Percentiles rank a stretch among this genome's conserved stretches.
phyloP scores from a whole-genome alignment of 2,888 invertebrate genomes.

The Melanotus villosus region DNA sequence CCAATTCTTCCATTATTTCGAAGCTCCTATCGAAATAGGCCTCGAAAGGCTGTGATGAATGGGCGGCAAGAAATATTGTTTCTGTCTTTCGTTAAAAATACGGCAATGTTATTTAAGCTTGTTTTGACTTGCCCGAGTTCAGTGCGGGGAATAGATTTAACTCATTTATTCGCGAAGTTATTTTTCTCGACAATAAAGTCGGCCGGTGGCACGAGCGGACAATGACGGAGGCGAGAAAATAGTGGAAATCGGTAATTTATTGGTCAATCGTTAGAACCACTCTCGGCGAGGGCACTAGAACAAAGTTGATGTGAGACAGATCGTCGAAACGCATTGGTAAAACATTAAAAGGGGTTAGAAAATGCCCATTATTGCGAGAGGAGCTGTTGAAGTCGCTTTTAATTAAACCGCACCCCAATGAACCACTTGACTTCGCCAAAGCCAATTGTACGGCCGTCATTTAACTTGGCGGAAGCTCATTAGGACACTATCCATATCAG shows the following conservation, averaged over 20 bases:
- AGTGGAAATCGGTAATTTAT: constrained; percentile 25
- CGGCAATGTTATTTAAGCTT: constrained; percentile 48
- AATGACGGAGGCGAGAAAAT: constrained; percentile 11
- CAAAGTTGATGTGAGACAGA: constrained; percentile 47
- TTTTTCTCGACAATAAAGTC: constrained; percentile 19
- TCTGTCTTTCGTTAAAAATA: constrained; percentile 51
- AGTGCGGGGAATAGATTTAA: constrained; percentile 31
- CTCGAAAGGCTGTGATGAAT: constrained; percentile 53
- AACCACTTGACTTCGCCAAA: constrained; percentile 53
- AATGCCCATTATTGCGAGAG: constrained; percentile 54
- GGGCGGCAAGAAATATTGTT: constrained; percentile 54
- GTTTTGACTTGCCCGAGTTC: constrained; percentile 31
- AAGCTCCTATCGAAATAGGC: constrained; percentile 49
- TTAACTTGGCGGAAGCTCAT: constrained; percentile 46
- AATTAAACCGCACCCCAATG: constrained; percentile 56
- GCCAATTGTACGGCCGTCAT: constrained; percentile 48
- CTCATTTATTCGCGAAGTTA: constrained; percentile 28
- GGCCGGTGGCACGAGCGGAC: not conserved
- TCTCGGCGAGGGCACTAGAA: constrained; percentile 24
- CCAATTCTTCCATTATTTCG: constrained; percentile 54
- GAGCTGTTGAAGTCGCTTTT: constrained; percentile 55
- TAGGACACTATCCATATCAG: constrained; percentile 41
- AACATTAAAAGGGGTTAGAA: constrained; percentile 53
- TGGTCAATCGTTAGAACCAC: constrained; percentile 14
- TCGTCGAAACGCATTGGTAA: constrained; percentile 46